A percentile compares a stretch with the other conserved stretches of the same genome.
phyloP scores from a whole-genome alignment of 1,140 invertebrate genomes.

The Solenopsis invicta region DNA sequence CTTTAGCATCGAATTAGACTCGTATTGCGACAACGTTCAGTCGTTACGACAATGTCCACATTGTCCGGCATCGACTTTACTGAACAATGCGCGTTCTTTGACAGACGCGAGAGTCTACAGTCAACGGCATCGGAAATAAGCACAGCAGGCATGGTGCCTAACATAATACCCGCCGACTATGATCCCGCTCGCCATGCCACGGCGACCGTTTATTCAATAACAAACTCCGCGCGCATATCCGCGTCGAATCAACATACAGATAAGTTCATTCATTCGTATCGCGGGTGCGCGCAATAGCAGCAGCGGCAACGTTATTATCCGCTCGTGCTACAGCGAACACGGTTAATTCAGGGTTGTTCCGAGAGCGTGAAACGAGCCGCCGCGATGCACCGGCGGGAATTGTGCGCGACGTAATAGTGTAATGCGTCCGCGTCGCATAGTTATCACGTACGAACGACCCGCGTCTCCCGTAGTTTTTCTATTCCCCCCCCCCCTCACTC shows the following conservation, averaged over 20 bases:
- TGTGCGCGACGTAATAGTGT: slow-evolving; percentile 55
- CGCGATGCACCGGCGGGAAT: slow-evolving; percentile 58
- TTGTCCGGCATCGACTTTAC: not conserved
- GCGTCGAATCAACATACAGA: slow-evolving; percentile 65
- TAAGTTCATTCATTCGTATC: slow-evolving; percentile 65
- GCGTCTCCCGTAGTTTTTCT: not conserved
- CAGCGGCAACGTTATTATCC: slow-evolving; percentile 58
- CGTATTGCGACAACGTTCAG: not conserved
- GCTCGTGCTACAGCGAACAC: slow-evolving; percentile 57
- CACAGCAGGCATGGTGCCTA: not conserved
- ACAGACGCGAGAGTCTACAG: not conserved
- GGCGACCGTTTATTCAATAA: slow-evolving; percentile 55
- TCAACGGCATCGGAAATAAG: slow-evolving; percentile 6
- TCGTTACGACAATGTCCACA: not conserved
- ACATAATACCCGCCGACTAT: slow-evolving; percentile 4
- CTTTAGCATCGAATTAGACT: not conserved
- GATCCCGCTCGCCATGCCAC: not conserved
- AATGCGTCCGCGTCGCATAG: slow-evolving; percentile 19
- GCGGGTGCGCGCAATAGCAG: not conserved
- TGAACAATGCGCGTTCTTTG: not conserved
- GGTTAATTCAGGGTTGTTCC: slow-evolving; percentile 63
- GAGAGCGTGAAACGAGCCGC: slow-evolving; percentile 60
- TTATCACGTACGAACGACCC: slow-evolving; percentile 21
- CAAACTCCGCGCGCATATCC: slow-evolving; percentile 48
- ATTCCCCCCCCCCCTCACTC: too few species aligned